Evolutionary conservation across 2,113 vertebrate genomes (phyloP).

Genomic region (Entelurus aequoreus): DNA sequence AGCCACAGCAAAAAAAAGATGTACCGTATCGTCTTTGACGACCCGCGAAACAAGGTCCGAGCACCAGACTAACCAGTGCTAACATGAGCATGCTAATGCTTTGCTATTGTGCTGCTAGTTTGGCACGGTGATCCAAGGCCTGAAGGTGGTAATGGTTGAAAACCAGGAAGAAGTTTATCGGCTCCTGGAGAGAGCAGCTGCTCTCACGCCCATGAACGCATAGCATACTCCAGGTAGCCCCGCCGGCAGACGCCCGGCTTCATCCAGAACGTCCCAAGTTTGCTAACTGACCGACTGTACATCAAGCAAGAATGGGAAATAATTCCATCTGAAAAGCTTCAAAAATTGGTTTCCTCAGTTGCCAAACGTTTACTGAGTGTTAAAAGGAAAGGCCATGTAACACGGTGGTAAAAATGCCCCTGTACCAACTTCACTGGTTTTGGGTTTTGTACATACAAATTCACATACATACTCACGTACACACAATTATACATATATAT

Average conservation of each 20-base stretch:
- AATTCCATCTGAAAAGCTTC: no score
- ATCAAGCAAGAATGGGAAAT: no score
- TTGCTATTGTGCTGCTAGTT: slow-evolving; percentile 69
- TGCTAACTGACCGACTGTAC: neutral
- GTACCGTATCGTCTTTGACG: slow-evolving; percentile 78
- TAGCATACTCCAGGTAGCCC: slow-evolving; percentile 89
- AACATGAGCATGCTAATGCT: neutral
- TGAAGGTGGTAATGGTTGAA: slow-evolving; percentile 95
- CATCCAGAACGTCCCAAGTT: neutral
- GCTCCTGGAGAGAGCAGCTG: slow-evolving; percentile 91
- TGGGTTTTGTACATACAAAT: no score
- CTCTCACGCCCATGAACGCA: slow-evolving; percentile 92
- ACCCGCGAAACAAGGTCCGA: slow-evolving; percentile 89
- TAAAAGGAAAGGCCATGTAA: no score
- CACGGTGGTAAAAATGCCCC: no score
- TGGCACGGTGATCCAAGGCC: slow-evolving; percentile 91
- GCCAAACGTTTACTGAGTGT: no score
- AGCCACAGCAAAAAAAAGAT: no score
- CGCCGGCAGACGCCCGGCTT: no score
- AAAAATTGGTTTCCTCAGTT: no score
- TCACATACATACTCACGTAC: no score
- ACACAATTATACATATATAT: no score
- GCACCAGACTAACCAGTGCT: neutral
- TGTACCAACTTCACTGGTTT: no score
- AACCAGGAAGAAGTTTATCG: slow-evolving; percentile 97